Base-by-base conservation (phyloP, 1,140 invertebrate species). In the Drosophila rufa region DNA sequence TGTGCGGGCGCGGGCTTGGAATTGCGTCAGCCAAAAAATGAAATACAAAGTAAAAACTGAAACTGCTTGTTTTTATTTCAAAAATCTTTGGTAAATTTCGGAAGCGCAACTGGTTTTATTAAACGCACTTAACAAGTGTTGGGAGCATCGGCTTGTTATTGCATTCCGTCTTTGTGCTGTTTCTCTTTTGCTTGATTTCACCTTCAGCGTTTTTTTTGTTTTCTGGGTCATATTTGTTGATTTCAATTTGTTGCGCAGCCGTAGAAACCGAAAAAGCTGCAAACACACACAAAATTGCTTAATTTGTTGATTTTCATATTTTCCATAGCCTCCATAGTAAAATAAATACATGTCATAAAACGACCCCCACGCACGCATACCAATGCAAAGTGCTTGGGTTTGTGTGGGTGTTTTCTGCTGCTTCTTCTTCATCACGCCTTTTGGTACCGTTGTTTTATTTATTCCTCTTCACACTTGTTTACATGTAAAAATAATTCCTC, bases 201-300 rank as follows among this genome's bases (percentile, higher is more conserved):
- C 84, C 84, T 89, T 89, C 84, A 90, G 77, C 53, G 40, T 19
- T 59, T 58, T 73, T 58, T 74, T 62, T 80, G 70, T 68, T 86
- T 87, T 89, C 85, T 89, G 85, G 84, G 84, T 89, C 84, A 89
- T 84, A 90, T 89, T 89, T 89, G 84, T 89, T 90, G 85, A 89
- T 90, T 90, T 89, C 69, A 89, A 89, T 89, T 89, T 81, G 80
- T 80, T 89, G 74, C 73, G 55, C 75, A 78, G 67, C 47, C 59
- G 66, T 45, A 74, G 57, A 79, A 78, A 74, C 22, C 25, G 30
- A 64, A 66, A 74, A 71, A 17, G 22, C 48, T 61, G 57, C 45
- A 69, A 69, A 69, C 62, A 79, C 46, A 78, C 27, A 65, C 56
- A 68, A 60, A 77, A 77, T 80, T 89, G 68, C 68, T 83, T 77